Conservation (phyloP, 2,797 vertebrate species). For the Macroramphosus scolopax region DNA sequence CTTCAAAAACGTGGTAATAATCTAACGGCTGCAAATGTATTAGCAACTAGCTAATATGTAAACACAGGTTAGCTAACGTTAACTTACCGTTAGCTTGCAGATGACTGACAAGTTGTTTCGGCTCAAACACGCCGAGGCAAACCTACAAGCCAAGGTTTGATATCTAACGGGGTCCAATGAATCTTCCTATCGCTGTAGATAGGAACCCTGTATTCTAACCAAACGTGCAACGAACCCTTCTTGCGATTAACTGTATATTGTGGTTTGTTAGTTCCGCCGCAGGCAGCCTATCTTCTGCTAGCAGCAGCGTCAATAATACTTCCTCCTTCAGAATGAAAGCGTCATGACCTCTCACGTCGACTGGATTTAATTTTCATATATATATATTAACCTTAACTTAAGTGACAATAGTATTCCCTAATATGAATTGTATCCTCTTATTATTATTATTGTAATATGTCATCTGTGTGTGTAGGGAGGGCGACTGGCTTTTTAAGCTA, state of each 20-base stretch:
- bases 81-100: slow-evolving; percentile 14
- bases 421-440: too few relatives aligned
- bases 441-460: too few relatives aligned
- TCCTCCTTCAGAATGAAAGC: slow-evolving; percentile 33
- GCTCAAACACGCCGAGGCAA: background rate
- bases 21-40: background rate
- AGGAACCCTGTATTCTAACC: background rate
- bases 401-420: too few relatives aligned
- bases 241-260: background rate
- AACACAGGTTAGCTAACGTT: slow-evolving; percentile 7
- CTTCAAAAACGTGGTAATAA: too few relatives aligned
- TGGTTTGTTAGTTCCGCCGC: background rate
- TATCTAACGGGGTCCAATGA: fast-evolving
- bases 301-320: background rate
- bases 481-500: too few relatives aligned
- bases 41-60: background rate
- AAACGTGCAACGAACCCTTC: slow-evolving; percentile 1
- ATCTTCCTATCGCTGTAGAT: background rate
- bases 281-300: background rate
- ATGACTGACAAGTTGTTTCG: background rate
- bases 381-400: too few relatives aligned
- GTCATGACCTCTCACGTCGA: too few relatives aligned
- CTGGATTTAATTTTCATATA: background rate
- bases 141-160: background rate
- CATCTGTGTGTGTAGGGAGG: too few relatives aligned